Evolutionary conservation across 2,888 invertebrate species (phyloP), one percentile per base, ranked within the genome.

Genomic region (Caenorhabditis parvicauda): DNA sequence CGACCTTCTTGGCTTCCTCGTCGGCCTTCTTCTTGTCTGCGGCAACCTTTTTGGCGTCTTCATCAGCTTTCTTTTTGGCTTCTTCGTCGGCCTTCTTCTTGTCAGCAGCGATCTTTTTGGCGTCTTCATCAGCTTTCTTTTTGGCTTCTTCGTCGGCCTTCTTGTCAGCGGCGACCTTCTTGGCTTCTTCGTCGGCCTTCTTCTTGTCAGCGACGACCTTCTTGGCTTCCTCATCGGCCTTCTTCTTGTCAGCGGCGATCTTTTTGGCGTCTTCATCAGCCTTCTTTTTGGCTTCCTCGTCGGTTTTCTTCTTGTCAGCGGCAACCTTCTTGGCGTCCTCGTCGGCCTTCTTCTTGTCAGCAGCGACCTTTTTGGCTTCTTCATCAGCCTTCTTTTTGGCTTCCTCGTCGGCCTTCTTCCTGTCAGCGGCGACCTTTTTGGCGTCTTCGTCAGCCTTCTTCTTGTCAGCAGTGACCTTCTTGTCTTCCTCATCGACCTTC

Each of bases 101-200:
- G 51, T 25, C 55, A 27, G 60, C 59, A 9, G 48, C 41, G 9
- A 7, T 22, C 19, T 17, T 24, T 9, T 7, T 12, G 12, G 12
- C 12, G 14, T 44, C 22, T 9, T 12, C 25, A 24, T 44, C 44
- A 12, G 27, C 44, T 22, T 44, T n/a, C 25, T 44, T 24, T 25
- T 44, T 44, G 7, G 6, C 9, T n/a, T 44, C 24, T 25, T 44
- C 25, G 1, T 2, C 44, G 1, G 22, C 44, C 1, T 1, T 3
- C 28, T 54, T 49, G 35, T 47, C 61, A 9, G 61, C 60, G 22
- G 53, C 46, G 1, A 32, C 54, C 28, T 44, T 25, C 44, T 59
- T 50, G 0, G 28, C 46, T 38, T 38, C 29, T 5, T 51, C 54
- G 1, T 56, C 64, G 9, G 49, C 60, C 28, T 43, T n/a, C n/a